Percentiles rank a stretch among this genome's conserved stretches.
Evolutionary conservation across 2,888 invertebrate species (phyloP).

Genomic region (Leucophora obtusa): DNA sequence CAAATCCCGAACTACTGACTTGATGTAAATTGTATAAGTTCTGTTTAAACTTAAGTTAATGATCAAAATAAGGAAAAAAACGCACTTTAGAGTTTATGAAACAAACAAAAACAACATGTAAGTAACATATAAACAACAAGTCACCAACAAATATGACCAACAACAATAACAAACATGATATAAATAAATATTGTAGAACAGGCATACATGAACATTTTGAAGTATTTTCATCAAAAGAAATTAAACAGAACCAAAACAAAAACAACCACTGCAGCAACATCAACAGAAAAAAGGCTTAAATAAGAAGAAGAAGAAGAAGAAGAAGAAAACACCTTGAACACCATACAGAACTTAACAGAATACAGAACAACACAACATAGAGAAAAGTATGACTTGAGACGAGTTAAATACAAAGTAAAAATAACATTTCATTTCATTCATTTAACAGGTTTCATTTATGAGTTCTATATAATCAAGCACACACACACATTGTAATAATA

Average conservation of each 20-base stretch:
- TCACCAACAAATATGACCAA: conserved; percentile 47
- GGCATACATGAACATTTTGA: conserved; percentile 42
- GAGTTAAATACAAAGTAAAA: conserved; percentile 40
- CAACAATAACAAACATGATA: conserved; percentile 31
- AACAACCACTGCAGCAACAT: conserved; percentile 21
- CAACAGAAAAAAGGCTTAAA: conserved; percentile 26
- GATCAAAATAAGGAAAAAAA: conserved; percentile 45
- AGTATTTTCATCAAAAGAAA: conserved; percentile 57
- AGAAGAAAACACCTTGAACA: conserved; percentile 45
- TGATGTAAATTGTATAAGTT: conserved; percentile 18
- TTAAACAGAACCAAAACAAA: conserved; percentile 34
- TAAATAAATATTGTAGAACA: conserved; percentile 50
- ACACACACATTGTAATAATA: neutral
- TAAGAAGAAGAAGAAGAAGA: conserved; percentile 8
- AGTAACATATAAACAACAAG: conserved; percentile 53
- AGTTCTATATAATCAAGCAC: conserved; percentile 61
- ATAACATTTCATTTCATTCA: conserved; percentile 79
- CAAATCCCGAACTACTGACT: conserved; percentile 8
- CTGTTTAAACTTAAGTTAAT: conserved; percentile 41
- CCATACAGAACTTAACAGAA: conserved; percentile 27
- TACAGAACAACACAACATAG: conserved; percentile 67
- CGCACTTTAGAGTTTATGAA: conserved; percentile 27
- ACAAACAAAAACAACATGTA: conserved; percentile 14
- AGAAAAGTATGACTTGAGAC: conserved; percentile 45
- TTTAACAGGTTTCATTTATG: conserved; percentile 79